These are phyloP conservation scores for Ericerus pela DNA, from an alignment of 1,140 invertebrate species.

Conservation along the genomic window DNA sequence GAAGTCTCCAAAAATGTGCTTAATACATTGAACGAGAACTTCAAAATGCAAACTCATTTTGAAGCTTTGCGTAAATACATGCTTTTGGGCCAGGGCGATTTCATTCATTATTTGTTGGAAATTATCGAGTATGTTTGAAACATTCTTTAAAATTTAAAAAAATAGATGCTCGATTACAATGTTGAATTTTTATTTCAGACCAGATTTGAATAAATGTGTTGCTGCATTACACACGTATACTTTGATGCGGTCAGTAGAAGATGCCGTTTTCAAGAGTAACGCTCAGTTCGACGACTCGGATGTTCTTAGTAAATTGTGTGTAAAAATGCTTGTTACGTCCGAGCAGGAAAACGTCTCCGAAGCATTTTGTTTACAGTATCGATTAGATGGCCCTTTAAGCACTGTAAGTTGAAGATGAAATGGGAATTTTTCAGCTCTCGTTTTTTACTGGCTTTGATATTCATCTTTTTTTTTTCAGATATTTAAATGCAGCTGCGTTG, in stretches of 20 bases:
- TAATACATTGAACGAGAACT: conserved; percentile 68
- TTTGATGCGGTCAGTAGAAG: conserved; percentile 74
- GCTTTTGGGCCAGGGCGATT: conserved; percentile 87
- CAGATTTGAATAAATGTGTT: conserved; percentile 80
- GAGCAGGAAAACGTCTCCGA: conserved; percentile 86
- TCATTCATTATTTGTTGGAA: conserved; percentile 83
- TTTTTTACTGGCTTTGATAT: conserved; percentile 4
- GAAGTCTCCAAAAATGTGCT: conserved; percentile 76
- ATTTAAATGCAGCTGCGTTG: conserved; percentile 68
- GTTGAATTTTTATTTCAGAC: conserved; percentile 38
- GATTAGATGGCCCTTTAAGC: conserved; percentile 80
- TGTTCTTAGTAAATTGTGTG: conserved; percentile 72
- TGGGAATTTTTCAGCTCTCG: neutral
- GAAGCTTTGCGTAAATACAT: conserved; percentile 80
- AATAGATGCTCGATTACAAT: neutral
- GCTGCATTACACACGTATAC: conserved; percentile 73
- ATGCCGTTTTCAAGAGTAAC: conserved; percentile 84
- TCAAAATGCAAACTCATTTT: conserved; percentile 80
- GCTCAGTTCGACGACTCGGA: conserved; percentile 86
- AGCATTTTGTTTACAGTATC: conserved; percentile 85
- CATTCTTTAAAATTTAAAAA: neutral
- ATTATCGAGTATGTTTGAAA: conserved; percentile 68
- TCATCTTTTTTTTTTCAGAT: conserved; percentile 38
- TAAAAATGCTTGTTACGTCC: conserved; percentile 59
- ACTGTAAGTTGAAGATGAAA: conserved; percentile 39